phyloP scores from a whole-genome alignment of 2,797 vertebrate genomes.

The Lithobates pipiens region DNA sequence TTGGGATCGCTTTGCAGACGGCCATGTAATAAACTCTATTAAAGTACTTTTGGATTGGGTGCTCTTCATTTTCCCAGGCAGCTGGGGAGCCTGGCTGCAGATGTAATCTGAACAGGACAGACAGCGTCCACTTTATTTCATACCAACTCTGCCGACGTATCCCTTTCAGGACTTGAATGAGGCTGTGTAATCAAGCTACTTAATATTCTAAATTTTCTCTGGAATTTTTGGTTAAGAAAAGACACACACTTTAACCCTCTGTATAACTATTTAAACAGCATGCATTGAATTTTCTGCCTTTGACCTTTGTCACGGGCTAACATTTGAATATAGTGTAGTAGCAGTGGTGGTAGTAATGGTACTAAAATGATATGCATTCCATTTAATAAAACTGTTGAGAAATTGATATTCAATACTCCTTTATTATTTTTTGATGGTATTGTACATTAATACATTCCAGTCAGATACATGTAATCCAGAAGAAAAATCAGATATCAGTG shows the following conservation, averaged over 20 bases:
- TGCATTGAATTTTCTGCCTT: neutral
- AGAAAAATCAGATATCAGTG: too few relatives aligned
- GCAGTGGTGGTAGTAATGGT: neutral
- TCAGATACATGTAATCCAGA: too few relatives aligned
- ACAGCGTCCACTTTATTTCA: constrained; percentile 61
- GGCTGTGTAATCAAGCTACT: constrained; percentile 60
- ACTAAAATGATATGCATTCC: neutral
- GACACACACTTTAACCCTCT: constrained; percentile 50
- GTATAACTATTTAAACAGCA: constrained; percentile 14
- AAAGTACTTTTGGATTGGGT: constrained; percentile 57
- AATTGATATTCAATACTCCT: neutral
- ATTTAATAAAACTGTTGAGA: neutral
- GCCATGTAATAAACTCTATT: constrained; percentile 58
- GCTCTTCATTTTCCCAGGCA: constrained; percentile 59
- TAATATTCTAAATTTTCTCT: constrained; percentile 60
- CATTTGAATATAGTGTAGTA: neutral
- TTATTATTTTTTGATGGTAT: too few relatives aligned
- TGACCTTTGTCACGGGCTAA: neutral
- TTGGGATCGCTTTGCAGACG: constrained; percentile 57
- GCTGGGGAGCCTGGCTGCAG: constrained; percentile 60
- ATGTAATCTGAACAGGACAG: constrained; percentile 62
- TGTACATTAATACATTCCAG: too few relatives aligned
- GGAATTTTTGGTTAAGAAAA: constrained; percentile 50
- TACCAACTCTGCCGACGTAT: constrained; percentile 55
- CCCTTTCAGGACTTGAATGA: constrained; percentile 57